Evolutionary conservation across 2,797 vertebrate species (phyloP).

Genomic region (Staurois parvus): DNA sequence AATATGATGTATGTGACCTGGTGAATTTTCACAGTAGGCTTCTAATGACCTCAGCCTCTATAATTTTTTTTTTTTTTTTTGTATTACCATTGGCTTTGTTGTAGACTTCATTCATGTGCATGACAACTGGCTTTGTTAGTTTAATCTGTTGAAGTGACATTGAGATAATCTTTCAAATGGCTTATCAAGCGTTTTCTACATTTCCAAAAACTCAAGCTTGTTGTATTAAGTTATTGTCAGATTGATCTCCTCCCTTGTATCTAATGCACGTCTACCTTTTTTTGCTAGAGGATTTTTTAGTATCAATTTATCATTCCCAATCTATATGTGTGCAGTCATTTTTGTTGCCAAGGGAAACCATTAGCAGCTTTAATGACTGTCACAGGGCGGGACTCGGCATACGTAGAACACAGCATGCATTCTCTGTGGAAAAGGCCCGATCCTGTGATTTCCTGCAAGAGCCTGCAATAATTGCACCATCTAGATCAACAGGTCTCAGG

Average conservation of each 20-base stretch:
- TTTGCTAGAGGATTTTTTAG: background rate
- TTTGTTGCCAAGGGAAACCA: constrained; percentile 71
- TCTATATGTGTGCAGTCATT: background rate
- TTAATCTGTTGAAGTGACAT: background rate
- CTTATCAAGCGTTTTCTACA: background rate
- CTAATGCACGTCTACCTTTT: background rate
- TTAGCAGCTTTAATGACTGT: constrained; percentile 72
- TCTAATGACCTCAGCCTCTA: no score
- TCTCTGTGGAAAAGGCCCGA: constrained; percentile 58
- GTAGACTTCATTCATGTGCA: background rate
- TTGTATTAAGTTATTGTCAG: background rate
- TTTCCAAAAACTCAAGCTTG: background rate
- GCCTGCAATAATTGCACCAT: constrained; percentile 75
- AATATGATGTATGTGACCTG: no score
- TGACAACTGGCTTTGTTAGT: background rate
- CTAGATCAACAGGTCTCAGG: constrained; percentile 62
- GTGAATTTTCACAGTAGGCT: no score
- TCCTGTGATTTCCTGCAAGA: constrained; percentile 67
- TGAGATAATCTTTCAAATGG: constrained; percentile 1
- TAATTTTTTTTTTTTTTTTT: background rate
- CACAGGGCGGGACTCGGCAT: constrained; percentile 62
- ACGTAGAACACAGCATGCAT: constrained; percentile 53
- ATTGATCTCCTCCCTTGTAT: background rate
- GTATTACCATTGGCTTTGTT: background rate
- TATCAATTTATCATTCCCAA: constrained; percentile 35